Evolutionary conservation across 2,113 vertebrate species (phyloP), one percentile per base, ranked within the genome.

Genomic region (Sapajus apella): DNA sequence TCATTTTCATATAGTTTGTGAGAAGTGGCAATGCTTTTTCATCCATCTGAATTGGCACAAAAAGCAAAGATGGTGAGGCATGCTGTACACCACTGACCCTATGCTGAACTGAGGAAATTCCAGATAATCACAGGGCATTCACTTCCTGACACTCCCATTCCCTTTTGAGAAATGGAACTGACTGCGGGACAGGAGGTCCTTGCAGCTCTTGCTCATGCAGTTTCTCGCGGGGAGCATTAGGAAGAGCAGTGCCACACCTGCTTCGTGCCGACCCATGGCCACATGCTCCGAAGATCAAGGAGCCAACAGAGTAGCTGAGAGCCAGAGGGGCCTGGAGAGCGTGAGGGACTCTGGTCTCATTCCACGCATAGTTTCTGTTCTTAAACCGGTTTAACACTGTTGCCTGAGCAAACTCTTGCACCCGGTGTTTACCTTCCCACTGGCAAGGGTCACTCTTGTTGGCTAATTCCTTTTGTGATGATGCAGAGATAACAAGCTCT

Each of bases 41-140:
- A 91, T 64, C 66, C n/a, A 37, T 83, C 68, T 91, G 45, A 96
- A 90, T 35, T 93, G 77, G 35, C 40, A 61, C 23, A 50, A 35
- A 97, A 94, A 86, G 40, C 25, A 61, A 85, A 40, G 61, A 80
- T 81, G 66, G 11, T 35, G 30, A 96, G 40, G 50, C 76, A 25
- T 8, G 17, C 64, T 73, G 55, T 47, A 17, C 17, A 72, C 13
- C 47, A 25, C 56, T 73, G 80, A 45, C 56, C 30, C 73, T 58
- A 6, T n/a, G 47, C 6, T 35, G 77, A 84, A 68, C 4, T 16
- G 66, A 96, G 75, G 37, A 61, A 11, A 14, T 85, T 45, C 84
- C 45, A 64, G 11, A 73, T 7, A 40, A 68, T n/a, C 79, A 50
- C 40, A 50, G 43, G 43, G 25, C 43, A 70, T 64, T 64, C 40